These are phyloP conservation scores for Trypoxylus dichotomus DNA, from an alignment of 1,140 invertebrate species.

Conservation along the genomic window DNA sequence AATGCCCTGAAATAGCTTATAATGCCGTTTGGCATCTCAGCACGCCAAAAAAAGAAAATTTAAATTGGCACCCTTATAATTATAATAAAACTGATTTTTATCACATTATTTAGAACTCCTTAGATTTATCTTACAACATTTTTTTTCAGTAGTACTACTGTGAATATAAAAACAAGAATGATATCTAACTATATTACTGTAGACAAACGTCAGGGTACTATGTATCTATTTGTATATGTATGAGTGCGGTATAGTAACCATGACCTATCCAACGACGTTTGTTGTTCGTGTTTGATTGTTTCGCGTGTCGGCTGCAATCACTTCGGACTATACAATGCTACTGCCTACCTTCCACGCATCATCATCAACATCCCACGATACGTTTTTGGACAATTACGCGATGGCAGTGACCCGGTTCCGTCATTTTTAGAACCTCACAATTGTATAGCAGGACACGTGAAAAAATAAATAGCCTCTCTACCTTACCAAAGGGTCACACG, in stretches of 20 bases:
- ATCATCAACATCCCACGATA: conserved; percentile 31
- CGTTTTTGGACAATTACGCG: not conserved
- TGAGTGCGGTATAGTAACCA: conserved; percentile 32
- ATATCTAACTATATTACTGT: not conserved
- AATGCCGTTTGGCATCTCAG: too few relatives aligned
- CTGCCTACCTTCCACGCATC: conserved; percentile 32
- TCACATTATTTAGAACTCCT: too few relatives aligned
- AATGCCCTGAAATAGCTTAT: too few relatives aligned
- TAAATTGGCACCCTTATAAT: too few relatives aligned
- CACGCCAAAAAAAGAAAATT: too few relatives aligned
- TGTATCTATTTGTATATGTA: conserved; percentile 6
- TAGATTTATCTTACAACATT: too few relatives aligned
- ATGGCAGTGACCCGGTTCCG: not conserved
- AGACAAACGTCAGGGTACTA: not conserved
- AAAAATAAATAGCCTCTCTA: not conserved
- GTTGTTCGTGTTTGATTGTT: conserved; percentile 42
- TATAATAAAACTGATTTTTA: too few relatives aligned
- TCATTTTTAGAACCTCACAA: not conserved
- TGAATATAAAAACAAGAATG: too few relatives aligned
- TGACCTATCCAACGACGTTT: conserved; percentile 38
- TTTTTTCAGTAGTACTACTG: too few relatives aligned
- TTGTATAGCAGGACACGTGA: not conserved
- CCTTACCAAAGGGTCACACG: not conserved
- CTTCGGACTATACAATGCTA: conserved; percentile 28
- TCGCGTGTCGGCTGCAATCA: conserved; percentile 40